phyloP scores from a whole-genome alignment of 2,113 vertebrate genomes.

The Crotalus helleri region DNA sequence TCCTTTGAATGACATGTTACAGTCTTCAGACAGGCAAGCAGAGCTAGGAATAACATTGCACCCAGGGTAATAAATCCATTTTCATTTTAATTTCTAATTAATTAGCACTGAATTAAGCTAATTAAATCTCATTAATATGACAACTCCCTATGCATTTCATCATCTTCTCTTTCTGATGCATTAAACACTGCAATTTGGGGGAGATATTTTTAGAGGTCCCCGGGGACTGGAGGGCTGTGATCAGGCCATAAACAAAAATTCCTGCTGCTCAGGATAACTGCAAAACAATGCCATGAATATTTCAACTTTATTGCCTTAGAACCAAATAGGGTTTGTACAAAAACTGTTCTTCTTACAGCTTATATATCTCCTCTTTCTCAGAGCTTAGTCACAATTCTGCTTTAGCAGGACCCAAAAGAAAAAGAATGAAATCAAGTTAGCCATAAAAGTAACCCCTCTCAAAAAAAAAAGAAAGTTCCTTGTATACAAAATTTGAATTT shows the following conservation, averaged over 20 bases:
- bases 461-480: conserved; percentile 59
- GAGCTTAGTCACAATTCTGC: conserved; percentile 21
- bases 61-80: not conserved
- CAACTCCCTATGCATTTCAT: not conserved
- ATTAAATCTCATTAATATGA: not conserved
- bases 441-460: conserved; percentile 17
- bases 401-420: not conserved
- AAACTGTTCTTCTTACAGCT: not conserved
- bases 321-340: not conserved
- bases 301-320: not conserved
- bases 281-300: not conserved
- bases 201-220: not conserved
- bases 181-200: not conserved
- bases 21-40: not conserved
- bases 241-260: not conserved
- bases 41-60: not conserved
- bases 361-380: not conserved
- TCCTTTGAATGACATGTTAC: not conserved
- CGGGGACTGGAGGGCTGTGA: not conserved
- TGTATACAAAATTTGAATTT: conserved; percentile 56
- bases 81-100: not conserved
- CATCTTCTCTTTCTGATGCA: not conserved
- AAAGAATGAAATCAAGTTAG: conserved; percentile 58
- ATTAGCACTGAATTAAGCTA: not conserved
- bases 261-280: not conserved